Evolutionary conservation across 2,797 vertebrate species (phyloP).

Genomic region (Eidolon dupreanum): DNA sequence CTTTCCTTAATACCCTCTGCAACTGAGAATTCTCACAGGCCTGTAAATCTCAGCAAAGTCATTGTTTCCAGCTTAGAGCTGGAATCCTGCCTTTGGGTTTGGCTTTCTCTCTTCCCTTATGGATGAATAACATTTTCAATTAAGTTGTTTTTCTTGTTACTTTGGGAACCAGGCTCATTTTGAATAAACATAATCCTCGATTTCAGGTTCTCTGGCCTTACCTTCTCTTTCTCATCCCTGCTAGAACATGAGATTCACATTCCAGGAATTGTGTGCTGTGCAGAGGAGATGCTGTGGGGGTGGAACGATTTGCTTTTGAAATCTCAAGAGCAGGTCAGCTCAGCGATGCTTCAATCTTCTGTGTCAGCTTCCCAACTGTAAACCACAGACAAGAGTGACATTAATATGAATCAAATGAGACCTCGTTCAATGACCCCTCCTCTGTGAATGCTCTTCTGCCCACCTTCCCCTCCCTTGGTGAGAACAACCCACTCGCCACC

Average conservation of each 20-base stretch:
- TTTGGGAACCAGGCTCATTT: conserved; percentile 12
- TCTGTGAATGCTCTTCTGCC: neutral
- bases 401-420: neutral
- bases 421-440: neutral
- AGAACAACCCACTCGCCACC: neutral
- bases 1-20: neutral
- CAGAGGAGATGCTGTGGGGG: neutral
- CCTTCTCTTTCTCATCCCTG: neutral
- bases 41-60: conserved; percentile 33
- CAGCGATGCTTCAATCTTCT: neutral
- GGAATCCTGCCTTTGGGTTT: neutral
- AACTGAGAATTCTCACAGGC: conserved; percentile 25
- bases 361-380: neutral
- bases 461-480: neutral
- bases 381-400: neutral
- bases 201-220: neutral
- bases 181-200: neutral
- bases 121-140: conserved; percentile 38
- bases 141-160: conserved; percentile 43
- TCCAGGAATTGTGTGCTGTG: neutral
- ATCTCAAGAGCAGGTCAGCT: neutral
- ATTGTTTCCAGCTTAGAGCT: neutral
- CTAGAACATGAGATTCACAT: neutral
- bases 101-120: conserved; percentile 23
- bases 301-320: neutral